A percentile compares a stretch with the other conserved stretches of the same genome.
Evolutionary conservation across 2,797 vertebrate genomes (phyloP).

Genomic region (Lepus oiostolus): DNA sequence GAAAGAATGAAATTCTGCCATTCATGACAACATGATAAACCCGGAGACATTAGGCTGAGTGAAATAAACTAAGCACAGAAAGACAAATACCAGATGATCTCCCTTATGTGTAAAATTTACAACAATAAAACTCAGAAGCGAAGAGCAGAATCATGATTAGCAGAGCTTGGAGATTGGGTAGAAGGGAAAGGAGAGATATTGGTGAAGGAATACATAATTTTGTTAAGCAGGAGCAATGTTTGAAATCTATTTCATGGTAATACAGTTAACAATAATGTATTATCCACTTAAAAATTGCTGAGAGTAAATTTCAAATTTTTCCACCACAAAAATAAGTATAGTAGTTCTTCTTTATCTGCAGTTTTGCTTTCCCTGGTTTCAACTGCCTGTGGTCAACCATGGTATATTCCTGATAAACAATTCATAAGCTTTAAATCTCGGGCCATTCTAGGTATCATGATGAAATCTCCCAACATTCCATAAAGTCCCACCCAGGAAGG

Average conservation of each 20-base stretch:
- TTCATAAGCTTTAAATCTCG: too few relatives aligned
- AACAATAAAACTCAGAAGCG: not conserved
- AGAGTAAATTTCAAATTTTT: not conserved
- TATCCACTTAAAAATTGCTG: not conserved
- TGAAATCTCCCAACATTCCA: not conserved
- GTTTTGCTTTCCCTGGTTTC: not conserved
- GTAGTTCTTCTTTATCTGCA: not conserved
- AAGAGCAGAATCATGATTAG: not conserved
- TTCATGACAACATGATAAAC: not conserved
- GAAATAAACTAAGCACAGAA: not conserved
- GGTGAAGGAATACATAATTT: not conserved
- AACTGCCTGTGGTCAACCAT: not conserved
- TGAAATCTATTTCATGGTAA: not conserved
- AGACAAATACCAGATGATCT: not conserved
- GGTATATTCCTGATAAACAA: not conserved
- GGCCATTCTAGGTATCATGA: not conserved
- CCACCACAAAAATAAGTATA: not conserved
- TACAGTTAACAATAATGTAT: not conserved
- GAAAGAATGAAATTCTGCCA: not conserved
- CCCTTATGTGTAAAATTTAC: not conserved
- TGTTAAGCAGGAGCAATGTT: not conserved
- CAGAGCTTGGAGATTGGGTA: not conserved
- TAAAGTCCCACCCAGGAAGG: not conserved
- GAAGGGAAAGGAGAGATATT: not conserved
- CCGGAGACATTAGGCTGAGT: not conserved